These are phyloP conservation scores for Lycocerus yunnanus DNA, from an alignment of 2,888 invertebrate species.

Conservation along the genomic window DNA sequence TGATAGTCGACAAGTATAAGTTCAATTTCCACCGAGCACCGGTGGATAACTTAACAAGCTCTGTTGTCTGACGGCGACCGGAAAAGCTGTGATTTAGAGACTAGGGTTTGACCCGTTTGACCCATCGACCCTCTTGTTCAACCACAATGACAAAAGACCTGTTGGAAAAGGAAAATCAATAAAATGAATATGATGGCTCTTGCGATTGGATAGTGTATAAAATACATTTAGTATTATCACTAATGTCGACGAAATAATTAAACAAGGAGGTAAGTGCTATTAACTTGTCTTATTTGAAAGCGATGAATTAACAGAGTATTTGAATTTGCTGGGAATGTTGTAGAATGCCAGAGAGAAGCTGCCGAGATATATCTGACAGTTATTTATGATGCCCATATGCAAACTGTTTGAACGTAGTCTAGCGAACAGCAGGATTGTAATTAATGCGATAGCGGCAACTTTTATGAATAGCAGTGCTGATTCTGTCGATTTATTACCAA, in stretches of 20 bases:
- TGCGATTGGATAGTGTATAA: constrained; percentile 1
- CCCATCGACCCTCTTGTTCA: constrained; percentile 32
- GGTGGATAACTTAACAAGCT: constrained; percentile 38
- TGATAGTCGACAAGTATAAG: constrained; percentile 38
- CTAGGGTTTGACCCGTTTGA: constrained; percentile 37
- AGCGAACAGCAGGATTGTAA: constrained; percentile 50
- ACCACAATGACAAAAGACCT: constrained; percentile 36
- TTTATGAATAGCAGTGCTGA: constrained; percentile 56
- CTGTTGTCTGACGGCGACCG: constrained; percentile 37
- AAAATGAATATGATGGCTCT: constrained; percentile 7
- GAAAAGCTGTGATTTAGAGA: constrained; percentile 42
- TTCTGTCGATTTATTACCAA: constrained; percentile 56
- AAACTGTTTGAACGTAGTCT: constrained; percentile 48
- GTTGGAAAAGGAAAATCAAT: constrained; percentile 30
- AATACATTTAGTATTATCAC: constrained; percentile 19
- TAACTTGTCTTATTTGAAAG: constrained; percentile 44
- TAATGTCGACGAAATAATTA: constrained; percentile 30
- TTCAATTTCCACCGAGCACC: constrained; percentile 38
- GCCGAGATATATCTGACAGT: constrained; percentile 49
- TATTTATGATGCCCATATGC: constrained; percentile 55
- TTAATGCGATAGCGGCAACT: constrained; percentile 56
- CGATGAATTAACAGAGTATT: constrained; percentile 42
- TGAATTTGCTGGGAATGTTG: constrained; percentile 51
- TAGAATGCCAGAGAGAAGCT: constrained; percentile 46
- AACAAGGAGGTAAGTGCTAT: constrained; percentile 38